A percentile compares a stretch with the other conserved stretches of the same genome.
These are phyloP conservation scores for Himalopsyche japonica DNA, from an alignment of 2,888 invertebrate species.

Conservation along the genomic window DNA sequence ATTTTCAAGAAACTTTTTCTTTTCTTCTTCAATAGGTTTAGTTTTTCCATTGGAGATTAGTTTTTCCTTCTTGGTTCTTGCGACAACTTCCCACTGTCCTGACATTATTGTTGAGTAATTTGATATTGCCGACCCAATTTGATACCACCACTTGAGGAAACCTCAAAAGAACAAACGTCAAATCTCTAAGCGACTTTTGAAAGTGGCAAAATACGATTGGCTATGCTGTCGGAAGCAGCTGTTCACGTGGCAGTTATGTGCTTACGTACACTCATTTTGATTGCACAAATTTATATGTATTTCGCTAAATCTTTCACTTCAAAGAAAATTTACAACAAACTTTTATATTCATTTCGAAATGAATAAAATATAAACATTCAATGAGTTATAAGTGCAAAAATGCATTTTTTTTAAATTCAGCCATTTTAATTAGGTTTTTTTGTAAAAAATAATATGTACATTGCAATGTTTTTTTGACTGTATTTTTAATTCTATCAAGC, in stretches of 20 bases:
- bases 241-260: neutral
- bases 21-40: slow-evolving; percentile 59
- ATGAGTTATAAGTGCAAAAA: too few species aligned
- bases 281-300: neutral
- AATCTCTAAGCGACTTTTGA: neutral
- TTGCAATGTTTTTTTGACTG: too few species aligned
- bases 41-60: slow-evolving; percentile 46
- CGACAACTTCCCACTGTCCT: slow-evolving; percentile 74
- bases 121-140: neutral
- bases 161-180: neutral
- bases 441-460: too few species aligned
- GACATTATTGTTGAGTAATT: slow-evolving; percentile 47
- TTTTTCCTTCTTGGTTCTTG: slow-evolving; percentile 68
- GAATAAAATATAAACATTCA: too few species aligned
- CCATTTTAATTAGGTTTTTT: too few species aligned
- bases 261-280: neutral
- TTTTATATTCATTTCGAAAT: too few species aligned
- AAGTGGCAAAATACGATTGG: neutral
- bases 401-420: too few species aligned
- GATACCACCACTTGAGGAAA: neutral
- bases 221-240: neutral
- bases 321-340: too few species aligned
- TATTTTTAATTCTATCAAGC: too few species aligned
- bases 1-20: slow-evolving; percentile 64
- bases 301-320: neutral